A percentile compares a stretch with the other conserved stretches of the same genome.
Evolutionary conservation across 2,113 vertebrate species (phyloP).

Genomic region (western clawed frog (Xenopus tropicalis)): DNA sequence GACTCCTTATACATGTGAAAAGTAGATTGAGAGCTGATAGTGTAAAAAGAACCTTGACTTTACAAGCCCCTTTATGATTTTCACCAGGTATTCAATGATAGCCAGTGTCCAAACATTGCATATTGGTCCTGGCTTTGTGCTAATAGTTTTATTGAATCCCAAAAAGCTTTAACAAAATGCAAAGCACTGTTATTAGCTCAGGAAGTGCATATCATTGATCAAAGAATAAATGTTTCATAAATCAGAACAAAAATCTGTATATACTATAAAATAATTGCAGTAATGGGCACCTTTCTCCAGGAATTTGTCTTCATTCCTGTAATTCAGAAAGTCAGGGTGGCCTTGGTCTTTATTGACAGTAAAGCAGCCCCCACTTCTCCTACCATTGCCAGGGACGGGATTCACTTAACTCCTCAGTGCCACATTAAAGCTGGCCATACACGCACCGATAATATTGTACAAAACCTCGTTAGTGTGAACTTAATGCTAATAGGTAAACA

Average conservation of each 20-base stretch:
- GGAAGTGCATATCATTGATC: conserved; percentile 32
- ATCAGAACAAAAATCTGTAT: conserved; percentile 5
- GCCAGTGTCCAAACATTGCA: no score
- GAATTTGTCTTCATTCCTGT: conserved; percentile 22
- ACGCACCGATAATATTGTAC: no score
- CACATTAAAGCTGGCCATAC: no score
- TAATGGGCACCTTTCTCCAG: conserved; percentile 18
- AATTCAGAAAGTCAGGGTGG: conserved; percentile 22
- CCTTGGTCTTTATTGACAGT: neutral
- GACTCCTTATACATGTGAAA: no score
- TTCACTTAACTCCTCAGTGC: neutral
- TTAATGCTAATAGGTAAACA: no score
- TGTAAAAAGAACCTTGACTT: no score
- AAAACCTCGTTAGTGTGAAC: no score
- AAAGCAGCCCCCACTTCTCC: neutral
- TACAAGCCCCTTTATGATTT: no score
- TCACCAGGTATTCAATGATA: no score
- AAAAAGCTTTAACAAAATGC: conserved; percentile 4
- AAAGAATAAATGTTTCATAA: conserved; percentile 11
- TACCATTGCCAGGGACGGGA: neutral
- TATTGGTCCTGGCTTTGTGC: no score
- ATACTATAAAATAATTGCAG: conserved; percentile 23
- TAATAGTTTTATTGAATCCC: no score
- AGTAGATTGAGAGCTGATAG: no score
- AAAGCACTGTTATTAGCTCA: conserved; percentile 6